Conservation (phyloP, 1,140 invertebrate species). For the Drosophila ironensis region DNA sequence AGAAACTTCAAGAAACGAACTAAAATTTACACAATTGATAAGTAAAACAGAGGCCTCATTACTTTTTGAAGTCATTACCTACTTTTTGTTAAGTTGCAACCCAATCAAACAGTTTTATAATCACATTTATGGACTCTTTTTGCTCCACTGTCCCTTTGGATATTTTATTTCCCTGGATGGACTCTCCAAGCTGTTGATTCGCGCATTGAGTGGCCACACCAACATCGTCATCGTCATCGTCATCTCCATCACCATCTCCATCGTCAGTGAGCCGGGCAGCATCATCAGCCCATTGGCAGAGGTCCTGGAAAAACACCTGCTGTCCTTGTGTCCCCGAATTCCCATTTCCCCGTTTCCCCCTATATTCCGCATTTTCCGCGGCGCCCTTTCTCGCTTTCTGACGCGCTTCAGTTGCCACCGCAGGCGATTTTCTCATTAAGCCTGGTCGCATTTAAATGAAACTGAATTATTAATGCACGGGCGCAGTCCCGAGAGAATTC, state of each 20-base stretch:
- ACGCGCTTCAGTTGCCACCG: constrained; percentile 43
- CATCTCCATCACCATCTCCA: constrained; percentile 33
- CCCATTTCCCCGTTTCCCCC: background rate
- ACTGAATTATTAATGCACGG: constrained; percentile 76
- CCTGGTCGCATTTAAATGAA: constrained; percentile 75
- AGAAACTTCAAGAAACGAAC: no score
- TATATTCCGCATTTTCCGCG: no score
- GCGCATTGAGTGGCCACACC: constrained; percentile 43
- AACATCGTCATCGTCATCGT: constrained; percentile 28
- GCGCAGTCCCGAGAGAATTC: constrained; percentile 48
- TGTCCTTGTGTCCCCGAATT: constrained; percentile 21
- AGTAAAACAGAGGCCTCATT: no score
- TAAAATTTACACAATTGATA: no score
- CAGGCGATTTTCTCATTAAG: constrained; percentile 79
- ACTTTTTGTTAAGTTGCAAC: background rate
- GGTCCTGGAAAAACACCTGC: constrained; percentile 29
- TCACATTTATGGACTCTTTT: background rate
- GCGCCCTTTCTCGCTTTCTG: constrained; percentile 1
- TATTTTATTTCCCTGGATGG: background rate
- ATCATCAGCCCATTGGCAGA: constrained; percentile 15
- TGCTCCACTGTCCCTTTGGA: constrained; percentile 14
- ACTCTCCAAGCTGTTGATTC: constrained; percentile 39
- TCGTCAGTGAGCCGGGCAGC: constrained; percentile 20
- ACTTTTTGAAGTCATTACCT: no score
- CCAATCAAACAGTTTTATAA: background rate